These are phyloP conservation scores for Dryoscopus gambensis DNA, from an alignment of 2,113 vertebrate species.

Conservation along the genomic window DNA sequence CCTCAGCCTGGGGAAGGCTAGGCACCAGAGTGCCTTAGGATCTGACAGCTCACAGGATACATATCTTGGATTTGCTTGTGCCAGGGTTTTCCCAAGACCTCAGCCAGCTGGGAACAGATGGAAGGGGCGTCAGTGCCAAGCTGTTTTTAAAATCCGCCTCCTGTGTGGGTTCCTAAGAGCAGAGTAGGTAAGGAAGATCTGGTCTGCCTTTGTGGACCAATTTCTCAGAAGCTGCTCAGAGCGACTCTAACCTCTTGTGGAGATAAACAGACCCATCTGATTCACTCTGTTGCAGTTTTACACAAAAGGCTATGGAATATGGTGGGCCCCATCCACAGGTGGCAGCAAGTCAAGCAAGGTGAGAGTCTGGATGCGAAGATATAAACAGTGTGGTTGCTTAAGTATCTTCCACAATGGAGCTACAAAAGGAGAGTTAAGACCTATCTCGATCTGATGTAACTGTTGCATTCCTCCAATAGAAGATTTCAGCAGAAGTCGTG, in stretches of 20 bases:
- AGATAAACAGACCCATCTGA: neutral
- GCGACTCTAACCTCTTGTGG: rapidly evolving
- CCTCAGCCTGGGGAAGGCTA: neutral
- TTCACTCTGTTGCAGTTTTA: neutral
- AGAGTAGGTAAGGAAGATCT: neutral
- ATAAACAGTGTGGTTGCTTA: neutral
- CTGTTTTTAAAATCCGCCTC: neutral
- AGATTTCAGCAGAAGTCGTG: neutral
- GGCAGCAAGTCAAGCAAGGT: neutral
- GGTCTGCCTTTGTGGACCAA: neutral
- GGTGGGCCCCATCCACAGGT: neutral
- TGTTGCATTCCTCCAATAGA: neutral
- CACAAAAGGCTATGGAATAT: neutral
- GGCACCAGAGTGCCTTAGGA: neutral
- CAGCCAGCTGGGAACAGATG: neutral
- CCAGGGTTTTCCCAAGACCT: neutral
- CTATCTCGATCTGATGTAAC: neutral
- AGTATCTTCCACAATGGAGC: neutral
- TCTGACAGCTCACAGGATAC: neutral
- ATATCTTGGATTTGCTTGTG: neutral
- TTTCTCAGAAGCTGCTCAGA: neutral
- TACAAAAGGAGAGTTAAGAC: neutral
- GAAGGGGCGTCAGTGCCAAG: neutral
- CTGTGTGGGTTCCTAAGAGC: neutral
- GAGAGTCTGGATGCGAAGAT: neutral